Base-by-base conservation (phyloP, 2,113 vertebrate species). In the Mus spicilegus region DNA sequence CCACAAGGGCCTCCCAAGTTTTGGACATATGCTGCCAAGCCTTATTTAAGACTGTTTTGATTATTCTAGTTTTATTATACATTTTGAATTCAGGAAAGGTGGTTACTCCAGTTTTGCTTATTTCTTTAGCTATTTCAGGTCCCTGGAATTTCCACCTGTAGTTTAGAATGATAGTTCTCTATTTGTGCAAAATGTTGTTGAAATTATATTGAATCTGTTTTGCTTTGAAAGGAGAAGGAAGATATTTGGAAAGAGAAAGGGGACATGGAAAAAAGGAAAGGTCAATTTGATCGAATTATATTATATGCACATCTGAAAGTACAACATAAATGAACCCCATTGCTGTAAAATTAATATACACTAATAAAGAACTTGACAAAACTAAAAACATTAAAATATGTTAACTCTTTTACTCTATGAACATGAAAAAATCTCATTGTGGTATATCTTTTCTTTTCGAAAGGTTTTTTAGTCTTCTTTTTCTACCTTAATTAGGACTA, bases 81-180 rank as follows among this genome's bases (percentile, higher is more conserved):
- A 6, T 61, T 72, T 63, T 69, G 67, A 72, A 61, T 81, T 94
- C 77, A 89, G 30, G 20, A 67, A 77, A 28, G 5, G 16, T 80
- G 14, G 80, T 69, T 80, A 56, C 26, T 80, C 39, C 51, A 61
- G 42, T 30, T 78, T 93, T 70, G 8, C 17, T 65, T 42, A 51
- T 86, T 39, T 30, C 28, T 93, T 76, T 75, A 77, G 42, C 24
- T 93, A 39, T 51, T 93, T 33, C 46, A 3, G 24, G 30, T 94
- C 16, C 39, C 30, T 89, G 46, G 42, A 61, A 94, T 81, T 61
- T 39, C 51, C 22, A 89, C 10, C 78, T 58, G 28, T 80, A 49
- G 26, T 80, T 80, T 89, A 89, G 54, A 92, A 65, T 76, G 63
- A 30, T 75, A 46, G 73, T 56, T 93, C 61, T 88, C 54, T 63